Evolutionary conservation across 2,888 invertebrate genomes (phyloP).

Genomic region (Plagiodera versicolora): DNA sequence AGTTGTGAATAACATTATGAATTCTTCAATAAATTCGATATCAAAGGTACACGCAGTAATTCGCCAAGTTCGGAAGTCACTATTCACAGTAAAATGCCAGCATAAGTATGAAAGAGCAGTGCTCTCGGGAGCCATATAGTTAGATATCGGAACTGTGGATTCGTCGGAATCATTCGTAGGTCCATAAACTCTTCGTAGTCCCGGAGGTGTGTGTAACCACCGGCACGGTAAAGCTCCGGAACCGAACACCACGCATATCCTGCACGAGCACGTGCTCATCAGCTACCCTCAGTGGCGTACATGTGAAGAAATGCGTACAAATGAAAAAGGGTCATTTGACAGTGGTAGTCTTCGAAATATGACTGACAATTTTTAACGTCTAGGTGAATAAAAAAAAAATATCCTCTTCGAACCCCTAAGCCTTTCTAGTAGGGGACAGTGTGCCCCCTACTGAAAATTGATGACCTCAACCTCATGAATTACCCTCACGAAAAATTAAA

Average conservation of each 20-base stretch:
- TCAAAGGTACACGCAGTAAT: neutral
- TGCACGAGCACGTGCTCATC: constrained; percentile 53
- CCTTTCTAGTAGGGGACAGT: too few species aligned
- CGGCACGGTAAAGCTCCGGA: constrained; percentile 55
- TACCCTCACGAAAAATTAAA: too few species aligned
- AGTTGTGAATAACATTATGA: too few species aligned
- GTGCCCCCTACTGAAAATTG: too few species aligned
- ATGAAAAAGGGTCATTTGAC: too few species aligned
- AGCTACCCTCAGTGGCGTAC: constrained; percentile 18
- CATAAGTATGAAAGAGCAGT: constrained; percentile 36
- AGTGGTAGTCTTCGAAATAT: too few species aligned
- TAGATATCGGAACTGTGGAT: constrained; percentile 39
- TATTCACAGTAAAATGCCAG: neutral
- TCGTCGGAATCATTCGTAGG: constrained; percentile 41
- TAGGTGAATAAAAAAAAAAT: too few species aligned
- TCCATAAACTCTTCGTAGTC: constrained; percentile 52
- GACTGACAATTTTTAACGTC: too few species aligned
- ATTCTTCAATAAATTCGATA: too few species aligned
- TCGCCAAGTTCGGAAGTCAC: neutral
- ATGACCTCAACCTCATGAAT: too few species aligned
- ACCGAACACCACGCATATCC: constrained; percentile 55
- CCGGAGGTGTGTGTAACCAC: constrained; percentile 54
- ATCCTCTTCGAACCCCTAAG: too few species aligned
- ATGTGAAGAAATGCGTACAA: too few species aligned
- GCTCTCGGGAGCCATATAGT: constrained; percentile 36